Conservation (phyloP, 2,797 vertebrate species). For the Peromyscus melanophrys region DNA sequence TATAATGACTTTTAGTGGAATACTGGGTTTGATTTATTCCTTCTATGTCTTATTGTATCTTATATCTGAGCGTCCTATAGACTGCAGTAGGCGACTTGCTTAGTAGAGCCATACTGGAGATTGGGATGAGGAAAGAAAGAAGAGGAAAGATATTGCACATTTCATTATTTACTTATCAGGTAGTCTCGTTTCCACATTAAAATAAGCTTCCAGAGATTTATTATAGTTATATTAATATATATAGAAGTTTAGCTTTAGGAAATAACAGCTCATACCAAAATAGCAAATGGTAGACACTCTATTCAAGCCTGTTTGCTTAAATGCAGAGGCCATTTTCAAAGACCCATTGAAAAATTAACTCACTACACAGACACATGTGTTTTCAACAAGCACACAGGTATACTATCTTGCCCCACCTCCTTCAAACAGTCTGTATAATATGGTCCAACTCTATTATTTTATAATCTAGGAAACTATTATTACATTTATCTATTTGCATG, state of each 20-base stretch:
- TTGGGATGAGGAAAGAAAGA: not conserved
- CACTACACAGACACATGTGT: not conserved
- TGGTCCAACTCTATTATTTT: not conserved
- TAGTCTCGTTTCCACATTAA: not conserved
- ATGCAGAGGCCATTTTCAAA: not conserved
- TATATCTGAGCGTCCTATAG: not conserved
- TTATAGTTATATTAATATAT: not conserved
- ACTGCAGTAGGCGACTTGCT: not conserved
- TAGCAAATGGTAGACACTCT: not conserved
- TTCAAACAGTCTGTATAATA: not conserved
- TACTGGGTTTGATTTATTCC: not conserved
- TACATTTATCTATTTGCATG: not conserved
- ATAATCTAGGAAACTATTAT: not conserved
- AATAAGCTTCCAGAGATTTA: not conserved
- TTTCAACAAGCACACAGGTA: not conserved
- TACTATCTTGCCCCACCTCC: not conserved
- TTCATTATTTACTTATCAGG: not conserved
- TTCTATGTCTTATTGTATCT: slow-evolving; percentile 4
- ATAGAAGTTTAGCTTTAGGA: slow-evolving; percentile 3
- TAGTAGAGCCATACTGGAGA: not conserved
- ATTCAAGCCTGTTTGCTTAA: not conserved
- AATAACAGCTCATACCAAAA: not conserved
- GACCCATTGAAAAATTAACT: not conserved
- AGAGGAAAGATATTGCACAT: not conserved
- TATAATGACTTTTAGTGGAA: not conserved